These are phyloP conservation scores for Eremobia ochroleuca DNA, from an alignment of 2,888 invertebrate genomes.

Conservation along the genomic window DNA sequence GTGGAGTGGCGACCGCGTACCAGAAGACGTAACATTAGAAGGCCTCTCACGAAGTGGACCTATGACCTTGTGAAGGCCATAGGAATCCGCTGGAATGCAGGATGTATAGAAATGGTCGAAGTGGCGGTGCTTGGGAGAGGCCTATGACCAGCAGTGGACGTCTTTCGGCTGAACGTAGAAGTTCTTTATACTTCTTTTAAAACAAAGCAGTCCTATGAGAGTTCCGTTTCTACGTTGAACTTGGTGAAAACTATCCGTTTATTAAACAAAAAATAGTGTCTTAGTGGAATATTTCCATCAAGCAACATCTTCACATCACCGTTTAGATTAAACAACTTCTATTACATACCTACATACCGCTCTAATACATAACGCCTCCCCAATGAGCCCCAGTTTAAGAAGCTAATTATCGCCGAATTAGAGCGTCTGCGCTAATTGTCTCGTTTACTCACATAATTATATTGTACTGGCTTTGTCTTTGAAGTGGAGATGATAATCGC, in stretches of 20 bases:
- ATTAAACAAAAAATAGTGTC: not conserved
- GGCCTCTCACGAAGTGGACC: not conserved
- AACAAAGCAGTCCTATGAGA: not conserved
- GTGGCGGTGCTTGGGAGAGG: too few relatives aligned
- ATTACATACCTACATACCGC: not conserved
- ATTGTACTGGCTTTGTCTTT: slow-evolving; percentile 49
- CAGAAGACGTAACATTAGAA: not conserved
- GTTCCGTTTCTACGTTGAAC: not conserved
- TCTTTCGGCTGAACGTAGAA: not conserved
- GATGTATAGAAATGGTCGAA: too few relatives aligned
- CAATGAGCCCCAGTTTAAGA: slow-evolving; percentile 21
- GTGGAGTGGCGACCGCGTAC: not conserved
- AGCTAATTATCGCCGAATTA: slow-evolving; percentile 54
- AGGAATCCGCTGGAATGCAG: too few relatives aligned
- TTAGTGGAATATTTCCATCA: not conserved
- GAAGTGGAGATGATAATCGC: slow-evolving; percentile 48
- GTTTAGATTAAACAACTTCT: not conserved
- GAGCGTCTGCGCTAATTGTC: slow-evolving; percentile 53
- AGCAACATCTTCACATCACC: not conserved
- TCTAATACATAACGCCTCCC: not conserved
- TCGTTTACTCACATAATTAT: slow-evolving; percentile 54
- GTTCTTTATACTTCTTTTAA: not conserved
- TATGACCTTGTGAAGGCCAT: too few relatives aligned
- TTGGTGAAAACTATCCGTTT: not conserved
- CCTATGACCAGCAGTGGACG: not conserved